Base-by-base conservation (phyloP, 2,888 invertebrate species). In the Alviniconcha strummeri region DNA sequence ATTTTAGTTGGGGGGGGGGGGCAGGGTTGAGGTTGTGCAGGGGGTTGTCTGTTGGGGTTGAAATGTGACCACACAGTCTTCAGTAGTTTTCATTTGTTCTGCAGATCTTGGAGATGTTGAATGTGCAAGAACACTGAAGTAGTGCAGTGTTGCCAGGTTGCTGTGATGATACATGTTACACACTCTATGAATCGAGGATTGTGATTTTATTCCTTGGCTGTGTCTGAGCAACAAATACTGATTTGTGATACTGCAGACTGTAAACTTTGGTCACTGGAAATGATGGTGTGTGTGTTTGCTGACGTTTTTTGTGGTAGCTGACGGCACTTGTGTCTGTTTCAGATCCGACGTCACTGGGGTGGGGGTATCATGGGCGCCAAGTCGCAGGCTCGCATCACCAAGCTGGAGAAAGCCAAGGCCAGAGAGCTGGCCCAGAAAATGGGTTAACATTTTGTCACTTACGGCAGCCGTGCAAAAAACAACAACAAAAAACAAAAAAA, bases 321-420 rank as follows among this genome's bases (percentile, higher is more conserved):
- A 36, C 3, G 36, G 17, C 71, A 71, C 7, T 54, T 57, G 5
- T 64, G 36, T 72, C 5, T 85, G n/a, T 90, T 92, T 81, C 90
- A 94, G 95, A 97, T 99, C 94, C 96, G 98, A 92, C 96, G 96
- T 92, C 98, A 99, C 96, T 99, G 99, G 99, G 99, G 99, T 91
- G 99, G 99, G 94, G 99, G 99, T 94, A 94, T 97, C 86, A 96
- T 99, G 94, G 99, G 99, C 83, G 96, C 97, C 92, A 99, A 99
- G 95, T 99, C 99, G 90, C 96, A 97, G 92, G 99, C 99, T 57
- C 96, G 97, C 89, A 97, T 98, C 93, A 96, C 97, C 88, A 99
- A 99, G 95, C 95, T 99, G 89, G 99, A 99, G 94, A 97, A 97
- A 94, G 97, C 98, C n/a, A 98, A 97, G 95, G 97, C 97, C 83